Evolutionary conservation across 1,140 invertebrate species (phyloP).

Genomic region (Carposina sasakii): DNA sequence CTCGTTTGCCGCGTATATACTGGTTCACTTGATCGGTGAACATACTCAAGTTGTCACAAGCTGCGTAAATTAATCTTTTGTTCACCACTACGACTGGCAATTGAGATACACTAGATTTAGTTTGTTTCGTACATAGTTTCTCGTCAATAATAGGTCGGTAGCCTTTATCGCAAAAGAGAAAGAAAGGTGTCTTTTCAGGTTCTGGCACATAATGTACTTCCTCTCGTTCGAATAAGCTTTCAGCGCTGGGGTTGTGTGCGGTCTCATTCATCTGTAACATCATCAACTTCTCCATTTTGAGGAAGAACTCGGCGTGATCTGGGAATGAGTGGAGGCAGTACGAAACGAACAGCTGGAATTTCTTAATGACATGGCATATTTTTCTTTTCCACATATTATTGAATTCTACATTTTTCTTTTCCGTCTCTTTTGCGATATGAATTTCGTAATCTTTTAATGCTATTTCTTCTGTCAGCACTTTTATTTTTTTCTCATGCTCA

Average conservation of each 20-base stretch:
- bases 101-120: slow-evolving; percentile 42
- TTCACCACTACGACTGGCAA: slow-evolving; percentile 54
- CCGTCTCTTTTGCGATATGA: slow-evolving; percentile 36
- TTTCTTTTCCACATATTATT: slow-evolving; percentile 51
- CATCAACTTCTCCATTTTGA: slow-evolving; percentile 61
- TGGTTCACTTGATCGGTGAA: slow-evolving; percentile 45
- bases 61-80: slow-evolving; percentile 49
- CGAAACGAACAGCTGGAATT: slow-evolving; percentile 53
- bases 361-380: slow-evolving; percentile 52
- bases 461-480: slow-evolving; percentile 34
- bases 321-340: slow-evolving; percentile 51
- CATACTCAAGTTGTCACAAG: slow-evolving; percentile 47
- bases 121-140: slow-evolving; percentile 46
- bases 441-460: slow-evolving; percentile 46
- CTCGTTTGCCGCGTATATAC: slow-evolving; percentile 31
- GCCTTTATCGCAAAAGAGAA: slow-evolving; percentile 48
- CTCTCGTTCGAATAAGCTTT: slow-evolving; percentile 45
- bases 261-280: slow-evolving; percentile 46
- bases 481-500: slow-evolving; percentile 44
- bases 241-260: slow-evolving; percentile 37
- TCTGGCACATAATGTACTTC: slow-evolving; percentile 30
- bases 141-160: slow-evolving; percentile 39
- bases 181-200: slow-evolving; percentile 47
- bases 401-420: slow-evolving; percentile 36
- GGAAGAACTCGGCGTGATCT: slow-evolving; percentile 56